phyloP scores from a whole-genome alignment of 64 coral and sea anemone species.

The Montipora foliosa region DNA sequence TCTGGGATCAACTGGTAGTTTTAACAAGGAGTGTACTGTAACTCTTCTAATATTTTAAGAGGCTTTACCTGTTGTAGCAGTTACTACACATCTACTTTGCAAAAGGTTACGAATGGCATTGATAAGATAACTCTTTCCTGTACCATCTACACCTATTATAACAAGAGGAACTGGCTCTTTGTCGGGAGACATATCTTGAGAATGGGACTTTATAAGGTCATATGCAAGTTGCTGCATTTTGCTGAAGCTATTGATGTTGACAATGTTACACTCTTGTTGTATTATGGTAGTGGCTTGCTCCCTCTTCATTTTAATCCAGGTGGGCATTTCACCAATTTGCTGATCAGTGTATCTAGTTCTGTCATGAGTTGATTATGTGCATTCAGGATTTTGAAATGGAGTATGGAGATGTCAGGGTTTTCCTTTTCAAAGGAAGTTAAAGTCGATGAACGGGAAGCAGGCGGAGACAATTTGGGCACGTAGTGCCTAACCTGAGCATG shows the following conservation, averaged over 20 bases:
- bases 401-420: slow-evolving; percentile 27
- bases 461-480: too few species aligned
- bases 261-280: too few species aligned
- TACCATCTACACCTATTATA: neutral
- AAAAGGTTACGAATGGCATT: slow-evolving; percentile 27
- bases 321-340: too few species aligned
- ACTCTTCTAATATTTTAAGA: too few species aligned
- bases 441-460: too few species aligned
- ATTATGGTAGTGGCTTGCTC: neutral
- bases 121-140: slow-evolving; percentile 4
- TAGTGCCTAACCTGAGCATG: too few species aligned
- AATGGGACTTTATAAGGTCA: too few species aligned
- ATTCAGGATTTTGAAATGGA: slow-evolving; percentile 51
- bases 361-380: slow-evolving; percentile 37
- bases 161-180: neutral
- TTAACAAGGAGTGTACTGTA: too few species aligned
- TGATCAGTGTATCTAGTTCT: slow-evolving; percentile 18
- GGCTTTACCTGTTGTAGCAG: slow-evolving; percentile 25
- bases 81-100: slow-evolving; percentile 6
- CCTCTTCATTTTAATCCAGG: slow-evolving; percentile 26
- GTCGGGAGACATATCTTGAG: too few species aligned
- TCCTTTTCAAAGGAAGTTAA: too few species aligned
- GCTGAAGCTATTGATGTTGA: slow-evolving; percentile 11
- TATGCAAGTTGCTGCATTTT: slow-evolving; percentile 17
- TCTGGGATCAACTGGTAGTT: too few species aligned